These are phyloP conservation scores for Pogonognathellus flavescens DNA, from an alignment of 1,140 invertebrate species.

Conservation along the genomic window DNA sequence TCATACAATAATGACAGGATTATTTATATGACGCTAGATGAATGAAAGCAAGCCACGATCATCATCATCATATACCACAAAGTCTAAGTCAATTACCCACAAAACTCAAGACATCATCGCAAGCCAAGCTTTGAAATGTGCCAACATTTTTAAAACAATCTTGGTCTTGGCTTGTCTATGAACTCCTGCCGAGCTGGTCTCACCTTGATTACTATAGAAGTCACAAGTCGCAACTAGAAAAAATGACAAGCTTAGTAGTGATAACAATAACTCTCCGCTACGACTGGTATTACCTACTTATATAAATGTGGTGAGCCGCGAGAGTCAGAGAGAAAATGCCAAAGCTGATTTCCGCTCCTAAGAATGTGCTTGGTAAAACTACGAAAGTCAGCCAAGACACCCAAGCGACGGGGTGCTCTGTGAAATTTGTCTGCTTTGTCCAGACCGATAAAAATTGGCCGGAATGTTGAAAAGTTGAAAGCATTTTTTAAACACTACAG, in stretches of 20 bases:
- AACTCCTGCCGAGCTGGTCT: too few relatives aligned
- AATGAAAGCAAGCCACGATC: too few relatives aligned
- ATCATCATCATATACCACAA: too few relatives aligned
- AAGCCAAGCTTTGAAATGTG: neutral
- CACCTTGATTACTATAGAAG: too few relatives aligned
- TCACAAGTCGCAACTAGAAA: too few relatives aligned
- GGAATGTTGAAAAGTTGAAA: constrained; percentile 15
- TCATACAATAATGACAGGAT: too few relatives aligned
- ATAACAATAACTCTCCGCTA: neutral
- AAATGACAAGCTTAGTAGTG: neutral
- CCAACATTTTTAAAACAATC: neutral
- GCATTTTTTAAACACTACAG: constrained; percentile 23
- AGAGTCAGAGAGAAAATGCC: constrained; percentile 6
- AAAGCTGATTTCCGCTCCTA: constrained; percentile 25
- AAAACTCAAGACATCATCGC: neutral
- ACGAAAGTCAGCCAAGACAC: constrained; percentile 17
- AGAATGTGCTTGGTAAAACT: neutral
- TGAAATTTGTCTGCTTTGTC: constrained; percentile 15
- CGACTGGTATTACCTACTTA: neutral
- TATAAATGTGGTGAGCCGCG: neutral
- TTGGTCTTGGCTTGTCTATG: neutral
- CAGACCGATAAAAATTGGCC: constrained; percentile 22
- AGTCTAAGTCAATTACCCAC: too few relatives aligned
- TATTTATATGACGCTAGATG: too few relatives aligned
- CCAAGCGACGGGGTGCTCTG: neutral